These are phyloP conservation scores for Hemaris fuciformis DNA, from an alignment of 2,888 invertebrate species.

Conservation along the genomic window DNA sequence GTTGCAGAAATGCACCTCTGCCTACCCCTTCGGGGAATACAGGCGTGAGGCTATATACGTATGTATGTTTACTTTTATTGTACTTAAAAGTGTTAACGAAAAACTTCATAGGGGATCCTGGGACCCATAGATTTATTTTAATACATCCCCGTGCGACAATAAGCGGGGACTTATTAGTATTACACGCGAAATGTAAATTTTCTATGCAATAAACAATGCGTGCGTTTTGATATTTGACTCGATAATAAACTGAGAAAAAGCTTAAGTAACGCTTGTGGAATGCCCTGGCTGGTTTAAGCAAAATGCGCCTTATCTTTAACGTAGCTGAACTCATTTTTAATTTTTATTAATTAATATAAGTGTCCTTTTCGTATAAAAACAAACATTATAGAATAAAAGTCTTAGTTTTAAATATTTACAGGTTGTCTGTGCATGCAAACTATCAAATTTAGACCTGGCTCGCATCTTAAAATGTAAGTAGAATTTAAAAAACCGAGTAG, in stretches of 20 bases:
- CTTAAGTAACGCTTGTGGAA: neutral
- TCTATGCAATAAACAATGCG: conserved; percentile 30
- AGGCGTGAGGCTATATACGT: no score
- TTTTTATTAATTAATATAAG: neutral
- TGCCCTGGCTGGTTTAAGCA: neutral
- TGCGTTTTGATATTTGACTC: conserved; percentile 11
- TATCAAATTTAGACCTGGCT: no score
- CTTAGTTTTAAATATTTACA: no score
- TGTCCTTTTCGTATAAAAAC: neutral
- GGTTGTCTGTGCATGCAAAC: no score
- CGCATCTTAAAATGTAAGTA: no score
- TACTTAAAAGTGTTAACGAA: neutral
- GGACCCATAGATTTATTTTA: neutral
- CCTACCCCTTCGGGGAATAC: no score
- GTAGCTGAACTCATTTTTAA: neutral
- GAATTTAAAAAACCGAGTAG: no score
- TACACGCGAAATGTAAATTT: conserved; percentile 36
- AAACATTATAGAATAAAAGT: neutral
- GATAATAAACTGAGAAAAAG: conserved; percentile 7
- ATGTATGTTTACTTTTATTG: no score
- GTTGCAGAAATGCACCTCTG: no score
- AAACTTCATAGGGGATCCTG: neutral
- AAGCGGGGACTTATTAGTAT: conserved; percentile 16
- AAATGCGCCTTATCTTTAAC: neutral
- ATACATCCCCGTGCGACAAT: conserved; percentile 7